A percentile compares a stretch with the other conserved stretches of the same genome.
Conservation (phyloP, 2,888 invertebrate genomes). For the Mesorhabditis belari region DNA sequence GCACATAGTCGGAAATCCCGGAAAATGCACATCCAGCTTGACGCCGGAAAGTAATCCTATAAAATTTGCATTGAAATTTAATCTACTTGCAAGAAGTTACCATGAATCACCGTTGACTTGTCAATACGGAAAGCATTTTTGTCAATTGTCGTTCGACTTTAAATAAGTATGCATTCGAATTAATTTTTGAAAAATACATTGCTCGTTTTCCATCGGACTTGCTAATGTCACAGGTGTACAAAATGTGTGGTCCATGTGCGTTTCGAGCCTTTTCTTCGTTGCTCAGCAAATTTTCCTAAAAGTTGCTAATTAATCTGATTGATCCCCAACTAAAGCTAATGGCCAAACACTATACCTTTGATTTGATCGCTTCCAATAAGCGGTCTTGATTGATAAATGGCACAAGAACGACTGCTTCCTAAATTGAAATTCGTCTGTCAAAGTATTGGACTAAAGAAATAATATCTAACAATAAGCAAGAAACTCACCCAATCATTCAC, state of each 20-base stretch:
- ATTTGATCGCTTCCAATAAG: constrained; percentile 63
- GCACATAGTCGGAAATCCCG: constrained; percentile 85
- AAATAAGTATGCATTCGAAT: not conserved
- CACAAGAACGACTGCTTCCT: constrained; percentile 85
- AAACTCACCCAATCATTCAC: constrained; percentile 91
- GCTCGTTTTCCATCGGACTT: too few species aligned
- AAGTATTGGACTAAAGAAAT: not conserved
- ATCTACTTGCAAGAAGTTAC: not conserved
- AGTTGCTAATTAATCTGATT: not conserved
- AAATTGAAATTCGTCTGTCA: not conserved
- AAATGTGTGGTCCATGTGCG: constrained; percentile 76
- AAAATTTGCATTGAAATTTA: constrained; percentile 4
- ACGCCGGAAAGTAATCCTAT: constrained; percentile 68
- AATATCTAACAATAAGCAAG: not conserved
- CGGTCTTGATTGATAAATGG: constrained; percentile 80
- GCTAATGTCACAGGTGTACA: constrained; percentile 62
- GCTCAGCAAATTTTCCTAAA: constrained; percentile 61
- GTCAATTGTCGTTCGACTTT: not conserved
- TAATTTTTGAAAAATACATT: too few species aligned
- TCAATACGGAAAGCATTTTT: not conserved
- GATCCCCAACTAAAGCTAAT: not conserved
- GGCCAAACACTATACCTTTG: constrained; percentile 7
- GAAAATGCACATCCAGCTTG: constrained; percentile 68
- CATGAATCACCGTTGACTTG: not conserved
- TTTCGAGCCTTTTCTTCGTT: constrained; percentile 71